phyloP scores from a whole-genome alignment of 2,113 vertebrate genomes.

The Pelodiscus sinensis region DNA sequence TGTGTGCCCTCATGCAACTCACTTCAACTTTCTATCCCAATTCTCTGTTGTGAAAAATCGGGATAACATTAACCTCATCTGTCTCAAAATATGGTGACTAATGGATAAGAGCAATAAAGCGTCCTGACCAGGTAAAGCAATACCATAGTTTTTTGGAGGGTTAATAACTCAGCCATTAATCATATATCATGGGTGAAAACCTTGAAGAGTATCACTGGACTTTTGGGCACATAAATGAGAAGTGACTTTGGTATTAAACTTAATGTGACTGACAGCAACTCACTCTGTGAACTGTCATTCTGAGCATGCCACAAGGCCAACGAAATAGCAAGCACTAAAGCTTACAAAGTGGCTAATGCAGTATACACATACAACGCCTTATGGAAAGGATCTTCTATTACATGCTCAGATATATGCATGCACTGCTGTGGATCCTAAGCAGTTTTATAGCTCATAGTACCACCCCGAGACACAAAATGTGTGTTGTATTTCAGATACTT shows the following conservation, averaged over 20 bases:
- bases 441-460: background rate
- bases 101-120: background rate
- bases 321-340: rapidly evolving
- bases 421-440: rapidly evolving
- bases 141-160: constrained; percentile 14
- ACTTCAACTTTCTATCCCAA: background rate
- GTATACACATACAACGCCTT: background rate
- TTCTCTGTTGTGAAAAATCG: background rate
- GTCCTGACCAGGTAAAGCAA: background rate
- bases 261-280: background rate
- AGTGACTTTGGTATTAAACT: background rate
- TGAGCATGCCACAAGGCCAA: background rate
- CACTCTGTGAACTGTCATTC: background rate
- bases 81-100: constrained; percentile 20
- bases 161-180: rapidly evolving
- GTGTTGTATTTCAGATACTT: background rate
- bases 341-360: background rate
- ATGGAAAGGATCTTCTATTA: rapidly evolving
- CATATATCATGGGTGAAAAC: background rate
- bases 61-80: background rate
- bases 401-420: rapidly evolving
- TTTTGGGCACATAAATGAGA: background rate
- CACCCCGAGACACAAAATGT: background rate
- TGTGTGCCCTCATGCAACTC: background rate
- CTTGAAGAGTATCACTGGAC: background rate